Base-by-base conservation (phyloP, 2,113 vertebrate species). In the Caracal caracal region DNA sequence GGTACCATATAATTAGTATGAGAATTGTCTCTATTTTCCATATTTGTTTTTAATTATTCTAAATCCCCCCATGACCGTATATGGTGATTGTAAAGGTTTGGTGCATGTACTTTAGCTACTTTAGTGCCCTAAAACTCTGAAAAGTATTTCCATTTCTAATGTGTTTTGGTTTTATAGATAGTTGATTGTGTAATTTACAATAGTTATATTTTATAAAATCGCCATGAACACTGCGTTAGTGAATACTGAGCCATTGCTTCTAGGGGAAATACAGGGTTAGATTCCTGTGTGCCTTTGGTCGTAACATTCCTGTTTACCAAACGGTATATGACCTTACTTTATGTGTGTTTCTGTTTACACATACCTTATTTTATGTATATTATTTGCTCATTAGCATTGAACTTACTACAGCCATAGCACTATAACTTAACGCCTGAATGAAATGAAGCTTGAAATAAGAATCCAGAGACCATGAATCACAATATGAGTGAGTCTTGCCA, bases 311-410 rank as follows among this genome's bases (percentile, higher is more conserved):
- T 26, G 33, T 95, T 47, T 59, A 1, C 56, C 10, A 47, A 3
- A 92, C 30, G 75, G 15, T 76, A 65, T 5, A 53, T 65, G 59
- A 59, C 35, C n/a, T 73, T 83, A 53, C 40, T 63, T 93, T 71
- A 49, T 85, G 17, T 93, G 19, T 89, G 30, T 70, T 96, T 95
- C 78, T 90, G 33, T 90, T 84, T 85, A 85, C n/a, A 90, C 79
- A 51, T 3, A 68, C 35, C 43, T 93, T 83, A 93, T 24, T 93
- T 91, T 87, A 61, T 53, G 22, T 65, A 2, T 81, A 33, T 73
- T 63, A 3, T 92, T 81, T 73, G 65, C 87, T 92, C 40, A 47
- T 75, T 87, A 56, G 30, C 65, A 30, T 81, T 81, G 43, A 63
- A 53, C n/a, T 73, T 40, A 6, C 40, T 30, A 43, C 3, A 92